Percentiles rank a stretch among this genome's conserved stretches.
phyloP scores from a whole-genome alignment of 2,888 invertebrate species.

The Formica aserva region DNA sequence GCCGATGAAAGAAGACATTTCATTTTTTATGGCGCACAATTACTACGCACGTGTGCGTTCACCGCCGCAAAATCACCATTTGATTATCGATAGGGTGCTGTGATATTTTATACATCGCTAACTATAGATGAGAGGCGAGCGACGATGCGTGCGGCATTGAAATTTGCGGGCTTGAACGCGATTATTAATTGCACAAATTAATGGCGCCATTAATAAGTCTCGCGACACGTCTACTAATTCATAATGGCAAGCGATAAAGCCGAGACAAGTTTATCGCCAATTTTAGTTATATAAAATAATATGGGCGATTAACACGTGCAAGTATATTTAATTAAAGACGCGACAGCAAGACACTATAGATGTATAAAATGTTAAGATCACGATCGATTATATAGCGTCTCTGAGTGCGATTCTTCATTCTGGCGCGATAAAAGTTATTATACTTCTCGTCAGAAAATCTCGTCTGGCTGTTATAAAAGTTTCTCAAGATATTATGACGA shows the following conservation, averaged over 20 bases:
- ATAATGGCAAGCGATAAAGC: neutral
- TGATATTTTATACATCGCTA: slow-evolving; percentile 44
- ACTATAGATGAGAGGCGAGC: slow-evolving; percentile 27
- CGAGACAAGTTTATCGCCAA: neutral
- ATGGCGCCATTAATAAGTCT: slow-evolving; percentile 31
- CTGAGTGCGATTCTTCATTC: neutral
- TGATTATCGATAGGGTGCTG: slow-evolving; percentile 38
- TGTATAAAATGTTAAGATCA: neutral
- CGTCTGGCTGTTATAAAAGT: neutral
- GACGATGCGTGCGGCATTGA: slow-evolving; percentile 24
- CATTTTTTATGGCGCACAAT: slow-evolving; percentile 32
- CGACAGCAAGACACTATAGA: neutral
- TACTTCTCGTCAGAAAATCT: neutral
- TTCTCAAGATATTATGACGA: neutral
- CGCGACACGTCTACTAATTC: slow-evolving; percentile 3
- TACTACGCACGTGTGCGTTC: slow-evolving; percentile 40
- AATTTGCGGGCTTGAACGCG: slow-evolving; percentile 26
- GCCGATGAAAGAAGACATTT: slow-evolving; percentile 17
- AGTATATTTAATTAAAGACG: neutral
- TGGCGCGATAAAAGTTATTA: slow-evolving; percentile 16
- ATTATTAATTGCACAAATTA: slow-evolving; percentile 41
- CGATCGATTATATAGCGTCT: neutral
- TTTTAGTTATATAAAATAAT: neutral
- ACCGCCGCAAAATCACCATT: slow-evolving; percentile 28
- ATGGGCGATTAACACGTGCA: neutral